Evolutionary conservation across 2,888 invertebrate genomes (phyloP), one percentile per base, ranked within the genome.

Genomic region (Schrankia costaestrigalis): DNA sequence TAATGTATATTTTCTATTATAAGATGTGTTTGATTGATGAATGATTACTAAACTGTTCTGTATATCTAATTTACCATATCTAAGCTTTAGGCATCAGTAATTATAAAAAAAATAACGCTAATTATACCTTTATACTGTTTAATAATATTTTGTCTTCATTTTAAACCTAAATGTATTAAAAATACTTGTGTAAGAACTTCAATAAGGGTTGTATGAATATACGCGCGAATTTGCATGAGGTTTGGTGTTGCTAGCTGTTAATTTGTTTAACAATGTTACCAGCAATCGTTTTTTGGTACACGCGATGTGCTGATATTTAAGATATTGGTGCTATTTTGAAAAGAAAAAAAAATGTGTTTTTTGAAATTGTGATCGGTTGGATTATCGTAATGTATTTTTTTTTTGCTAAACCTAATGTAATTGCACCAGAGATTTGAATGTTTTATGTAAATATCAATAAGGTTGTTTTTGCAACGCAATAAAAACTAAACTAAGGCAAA

Each of bases 251-350:
- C 75, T 72, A 78, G 74, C 56, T 68, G 47, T 66, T 60, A 63
- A 63, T 67, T 62, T 63, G 51, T 64, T 65, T 65, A 52, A 54
- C 46, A 65, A 63, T 69, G 67, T 70, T 69, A 65, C 65, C 65
- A 71, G 64, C 63, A 53, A 57, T 67, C 53, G 58, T 56, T 65
- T 50, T 56, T 63, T 48, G 44, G 58, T 65, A 65, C 60, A 63
- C 63, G 49, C 65, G 57, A 71, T 68, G 72, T 76, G 75, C 80
- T 81, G 70, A 79, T 79, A 79, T 81, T n/a, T 77, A 70, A 58
- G 71, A 75, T 78, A 78, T 84, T 85, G 86, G 85, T 86, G 85
- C 86, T 86, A 86, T 83, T 83, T 80, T 56, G 59, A 46, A 56
- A 55, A 48, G n/a, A 25, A 25, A n/a, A 56, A 70, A 59, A 61